Evolutionary conservation across 2,888 invertebrate genomes (phyloP).

Genomic region (Kuschelorhynchus macadamiae): DNA sequence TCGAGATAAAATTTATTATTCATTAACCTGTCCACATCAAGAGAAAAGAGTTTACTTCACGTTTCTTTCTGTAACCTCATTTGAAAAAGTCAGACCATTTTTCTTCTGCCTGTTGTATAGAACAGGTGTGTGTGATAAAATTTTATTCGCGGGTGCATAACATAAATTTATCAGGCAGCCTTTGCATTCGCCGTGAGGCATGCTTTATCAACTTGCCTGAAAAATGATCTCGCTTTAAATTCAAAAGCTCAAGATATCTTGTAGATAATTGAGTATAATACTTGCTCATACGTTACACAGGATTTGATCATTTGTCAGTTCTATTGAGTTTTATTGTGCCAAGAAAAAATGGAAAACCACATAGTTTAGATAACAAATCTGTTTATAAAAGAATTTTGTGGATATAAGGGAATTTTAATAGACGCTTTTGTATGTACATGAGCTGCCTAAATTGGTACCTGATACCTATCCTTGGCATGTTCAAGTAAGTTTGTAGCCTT

Average conservation of each 20-base stretch:
- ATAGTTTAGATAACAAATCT: too few species aligned
- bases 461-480: too few species aligned
- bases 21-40: too few species aligned
- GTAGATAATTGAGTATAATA: slow-evolving; percentile 15
- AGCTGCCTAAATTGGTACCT: too few species aligned
- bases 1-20: too few species aligned
- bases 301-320: background rate
- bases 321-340: too few species aligned
- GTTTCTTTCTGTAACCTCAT: background rate
- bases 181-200: slow-evolving; percentile 19
- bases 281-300: slow-evolving; percentile 8
- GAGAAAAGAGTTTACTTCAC: too few species aligned
- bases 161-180: slow-evolving; percentile 16
- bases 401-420: too few species aligned
- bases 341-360: too few species aligned
- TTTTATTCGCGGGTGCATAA: slow-evolving; percentile 22
- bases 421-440: too few species aligned
- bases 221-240: slow-evolving; percentile 36
- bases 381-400: too few species aligned
- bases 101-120: background rate
- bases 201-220: slow-evolving; percentile 41
- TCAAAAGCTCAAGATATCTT: slow-evolving; percentile 22
- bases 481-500: too few species aligned
- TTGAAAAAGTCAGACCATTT: background rate
- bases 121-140: slow-evolving; percentile 11